phyloP scores from a whole-genome alignment of 2,797 vertebrate species.

The Craterocephalus amniculus region DNA sequence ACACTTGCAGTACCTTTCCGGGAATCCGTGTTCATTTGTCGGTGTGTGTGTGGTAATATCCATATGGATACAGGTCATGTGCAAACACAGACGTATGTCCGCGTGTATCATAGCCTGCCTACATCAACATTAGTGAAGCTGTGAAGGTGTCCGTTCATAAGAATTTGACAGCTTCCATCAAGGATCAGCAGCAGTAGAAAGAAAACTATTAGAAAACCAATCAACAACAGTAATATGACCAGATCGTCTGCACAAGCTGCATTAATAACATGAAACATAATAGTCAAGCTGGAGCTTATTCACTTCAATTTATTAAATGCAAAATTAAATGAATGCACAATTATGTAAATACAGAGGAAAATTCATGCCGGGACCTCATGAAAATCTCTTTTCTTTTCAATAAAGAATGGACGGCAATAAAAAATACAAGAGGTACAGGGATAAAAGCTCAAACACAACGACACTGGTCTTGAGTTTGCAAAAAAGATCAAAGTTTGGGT shows the following conservation, averaged over 20 bases:
- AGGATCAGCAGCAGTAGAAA: conserved; percentile 43
- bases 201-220: conserved; percentile 39
- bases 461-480: neutral
- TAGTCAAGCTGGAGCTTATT: conserved; percentile 33
- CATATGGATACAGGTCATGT: conserved; percentile 54
- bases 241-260: conserved; percentile 8
- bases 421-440: conserved; percentile 6
- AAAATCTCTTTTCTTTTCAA: conserved; percentile 5
- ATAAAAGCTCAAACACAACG: neutral
- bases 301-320: conserved; percentile 21
- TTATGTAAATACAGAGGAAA: too few species aligned
- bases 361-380: too few species aligned
- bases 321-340: neutral
- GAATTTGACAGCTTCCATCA: conserved; percentile 56
- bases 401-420: conserved; percentile 21
- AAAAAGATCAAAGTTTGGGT: neutral
- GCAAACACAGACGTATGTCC: conserved; percentile 59
- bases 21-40: conserved; percentile 68
- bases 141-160: conserved; percentile 60
- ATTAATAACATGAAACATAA: conserved; percentile 47
- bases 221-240: conserved; percentile 22
- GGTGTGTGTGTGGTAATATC: conserved; percentile 58
- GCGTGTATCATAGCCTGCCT: conserved; percentile 60
- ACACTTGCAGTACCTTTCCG: conserved; percentile 69
- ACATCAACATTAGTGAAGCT: conserved; percentile 60